phyloP scores from a whole-genome alignment of 2,888 invertebrate genomes.

The Drosophila helvetica region DNA sequence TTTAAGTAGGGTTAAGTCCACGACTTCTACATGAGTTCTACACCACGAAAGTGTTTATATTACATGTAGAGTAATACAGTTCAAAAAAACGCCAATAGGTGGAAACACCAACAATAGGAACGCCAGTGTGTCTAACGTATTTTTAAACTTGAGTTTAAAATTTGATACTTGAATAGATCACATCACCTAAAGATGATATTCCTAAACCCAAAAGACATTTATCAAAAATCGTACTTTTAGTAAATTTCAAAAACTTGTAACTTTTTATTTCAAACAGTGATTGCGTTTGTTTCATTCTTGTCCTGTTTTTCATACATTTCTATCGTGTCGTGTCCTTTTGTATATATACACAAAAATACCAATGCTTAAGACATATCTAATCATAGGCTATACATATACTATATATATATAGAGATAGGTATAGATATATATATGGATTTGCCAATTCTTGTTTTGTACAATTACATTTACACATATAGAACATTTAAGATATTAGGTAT shows the following conservation, averaged over 20 bases:
- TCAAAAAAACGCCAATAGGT: no score
- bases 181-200: no score
- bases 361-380: slow-evolving; percentile 61
- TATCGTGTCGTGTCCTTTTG: slow-evolving; percentile 39
- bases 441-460: slow-evolving; percentile 71
- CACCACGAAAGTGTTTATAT: no score
- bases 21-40: no score
- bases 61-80: no score
- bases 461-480: slow-evolving; percentile 68
- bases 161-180: no score
- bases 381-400: slow-evolving; percentile 49
- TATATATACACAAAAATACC: slow-evolving; percentile 64
- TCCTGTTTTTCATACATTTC: slow-evolving; percentile 44
- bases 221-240: background rate
- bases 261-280: slow-evolving; percentile 75
- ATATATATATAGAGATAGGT: slow-evolving; percentile 30
- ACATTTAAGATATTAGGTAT: slow-evolving; percentile 44
- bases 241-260: slow-evolving; percentile 72
- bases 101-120: no score
- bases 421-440: slow-evolving; percentile 39
- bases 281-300: slow-evolving; percentile 39
- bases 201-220: no score
- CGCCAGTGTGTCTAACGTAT: no score
- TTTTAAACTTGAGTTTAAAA: no score
- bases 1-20: no score